Base-by-base conservation (phyloP, 2,113 vertebrate species). In the Microtus richardsoni region DNA sequence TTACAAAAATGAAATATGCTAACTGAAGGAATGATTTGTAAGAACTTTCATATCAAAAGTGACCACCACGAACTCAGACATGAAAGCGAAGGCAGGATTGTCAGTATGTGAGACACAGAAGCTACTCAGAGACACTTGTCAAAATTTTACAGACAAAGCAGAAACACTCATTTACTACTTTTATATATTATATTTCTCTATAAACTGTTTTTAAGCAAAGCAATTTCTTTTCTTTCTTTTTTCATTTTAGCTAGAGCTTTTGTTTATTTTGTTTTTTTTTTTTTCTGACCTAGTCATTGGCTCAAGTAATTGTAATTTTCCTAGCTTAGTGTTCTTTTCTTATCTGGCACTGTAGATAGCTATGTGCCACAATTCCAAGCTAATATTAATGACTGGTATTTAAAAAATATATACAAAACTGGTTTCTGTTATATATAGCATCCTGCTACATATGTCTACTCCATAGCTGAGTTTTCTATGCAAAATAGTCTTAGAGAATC, bases 401-500 rank as follows among this genome's bases (percentile, higher is more conserved):
- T 14, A 6, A 16, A 47, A 16, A 77, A 47, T 14, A 78, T 78
- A 33, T 17, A 49, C 44, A 49, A 10, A n/a, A 44, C 60, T 73
- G 10, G 62, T n/a, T 83, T 79, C 60, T 91, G 5, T 36, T 71
- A 1, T 91, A 36, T 44, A 82, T 62, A 80, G 4, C 7, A 44
- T 73, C 13, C 17, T 71, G 4, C 26, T 84, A 7, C 47, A 47
- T 62, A 47, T 19, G 4, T 7, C 4, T 52, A 64, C 6, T 62
- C 24, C 7, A 68, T 7, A 83, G 73, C 44, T 89, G 70, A 49
- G 24, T 36, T 39, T 74, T 74, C 74, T 83, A 97, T 79, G 79
- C 88, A 97, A 97, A 96, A 74, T 28, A 89, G 30, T 89, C 74
- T 83, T 54, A 87, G 58, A 16, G 84, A 21, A 21, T 80, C n/a